A percentile compares a stretch with the other conserved stretches of the same genome.
These are phyloP conservation scores for Drosophila testacea DNA, from an alignment of 2,888 invertebrate genomes.

Conservation along the genomic window DNA sequence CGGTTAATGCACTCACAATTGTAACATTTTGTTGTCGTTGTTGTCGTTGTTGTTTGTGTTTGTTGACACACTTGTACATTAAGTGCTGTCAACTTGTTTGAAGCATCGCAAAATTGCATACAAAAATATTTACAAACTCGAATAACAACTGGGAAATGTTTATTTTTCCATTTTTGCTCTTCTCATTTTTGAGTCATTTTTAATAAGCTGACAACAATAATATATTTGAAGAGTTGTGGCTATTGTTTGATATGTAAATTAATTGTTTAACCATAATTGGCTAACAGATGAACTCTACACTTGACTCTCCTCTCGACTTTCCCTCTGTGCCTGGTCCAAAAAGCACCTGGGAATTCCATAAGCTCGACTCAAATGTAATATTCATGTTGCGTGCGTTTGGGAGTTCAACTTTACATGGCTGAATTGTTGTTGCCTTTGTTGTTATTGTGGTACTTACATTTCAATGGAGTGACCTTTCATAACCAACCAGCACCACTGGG, in stretches of 20 bases:
- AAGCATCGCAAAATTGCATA: slow-evolving; percentile 20
- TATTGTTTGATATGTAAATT: slow-evolving; percentile 43
- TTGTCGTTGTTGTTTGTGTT: slow-evolving; percentile 17
- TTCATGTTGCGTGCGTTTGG: slow-evolving; percentile 34
- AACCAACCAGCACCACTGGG: slow-evolving; percentile 8
- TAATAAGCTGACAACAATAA: slow-evolving; percentile 26
- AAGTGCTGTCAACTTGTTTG: slow-evolving; percentile 57
- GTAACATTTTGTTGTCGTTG: slow-evolving; percentile 22
- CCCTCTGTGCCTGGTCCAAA: neutral
- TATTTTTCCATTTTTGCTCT: neutral
- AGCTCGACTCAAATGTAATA: slow-evolving; percentile 30
- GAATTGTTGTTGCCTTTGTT: neutral
- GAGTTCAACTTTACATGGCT: slow-evolving; percentile 1
- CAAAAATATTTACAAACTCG: slow-evolving; percentile 36
- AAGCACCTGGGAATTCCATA: slow-evolving; percentile 32
- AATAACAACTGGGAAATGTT: slow-evolving; percentile 21
- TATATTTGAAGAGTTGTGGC: slow-evolving; percentile 39
- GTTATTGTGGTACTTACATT: slow-evolving; percentile 1
- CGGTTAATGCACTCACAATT: slow-evolving; percentile 71
- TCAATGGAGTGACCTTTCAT: neutral
- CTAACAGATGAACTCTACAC: slow-evolving; percentile 8
- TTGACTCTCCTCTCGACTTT: slow-evolving; percentile 3
- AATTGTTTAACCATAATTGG: slow-evolving; percentile 49
- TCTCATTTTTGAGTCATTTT: slow-evolving; percentile 14
- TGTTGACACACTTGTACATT: slow-evolving; percentile 66